Evolutionary conservation across 2,888 invertebrate genomes (phyloP).

Genomic region (Cerastoderma edule): DNA sequence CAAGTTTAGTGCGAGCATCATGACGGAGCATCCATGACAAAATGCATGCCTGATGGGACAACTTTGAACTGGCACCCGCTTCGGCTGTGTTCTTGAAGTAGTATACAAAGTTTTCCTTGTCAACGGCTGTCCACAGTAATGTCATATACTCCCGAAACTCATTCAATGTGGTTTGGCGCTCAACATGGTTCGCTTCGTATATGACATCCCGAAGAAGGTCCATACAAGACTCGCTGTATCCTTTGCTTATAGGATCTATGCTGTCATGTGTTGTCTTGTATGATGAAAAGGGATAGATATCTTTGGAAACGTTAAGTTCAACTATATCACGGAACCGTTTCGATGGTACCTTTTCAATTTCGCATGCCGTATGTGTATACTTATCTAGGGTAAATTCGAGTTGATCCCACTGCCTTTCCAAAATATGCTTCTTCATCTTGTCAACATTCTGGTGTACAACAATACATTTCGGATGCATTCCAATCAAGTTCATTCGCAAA

Average conservation of each 20-base stretch:
- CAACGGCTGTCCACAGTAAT: not conserved
- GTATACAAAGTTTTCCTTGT: constrained; percentile 21
- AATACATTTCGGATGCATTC: constrained; percentile 22
- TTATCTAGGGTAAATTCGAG: constrained; percentile 27
- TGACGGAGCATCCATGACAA: constrained; percentile 6
- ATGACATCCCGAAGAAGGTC: not conserved
- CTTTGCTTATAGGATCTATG: constrained; percentile 21
- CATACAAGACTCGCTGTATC: not conserved
- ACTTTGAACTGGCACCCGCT: not conserved
- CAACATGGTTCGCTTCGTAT: not conserved
- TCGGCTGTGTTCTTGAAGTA: constrained; percentile 15
- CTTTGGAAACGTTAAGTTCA: constrained; percentile 19
- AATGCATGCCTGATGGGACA: not conserved
- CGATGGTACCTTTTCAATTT: constrained; percentile 12
- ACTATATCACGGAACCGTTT: constrained; percentile 39
- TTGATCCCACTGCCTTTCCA: constrained; percentile 22
- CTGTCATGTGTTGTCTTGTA: constrained; percentile 11
- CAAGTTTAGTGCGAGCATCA: not conserved
- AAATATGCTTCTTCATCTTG: not conserved
- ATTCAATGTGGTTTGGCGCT: not conserved
- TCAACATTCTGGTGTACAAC: constrained; percentile 47
- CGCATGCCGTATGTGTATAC: constrained; percentile 29
- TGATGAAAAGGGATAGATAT: constrained; percentile 30
- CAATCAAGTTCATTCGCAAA: constrained; percentile 26
- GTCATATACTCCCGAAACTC: constrained; percentile 2